These are phyloP conservation scores for Spheniscus mendiculus DNA, from an alignment of 2,113 vertebrate species.

Conservation along the genomic window DNA sequence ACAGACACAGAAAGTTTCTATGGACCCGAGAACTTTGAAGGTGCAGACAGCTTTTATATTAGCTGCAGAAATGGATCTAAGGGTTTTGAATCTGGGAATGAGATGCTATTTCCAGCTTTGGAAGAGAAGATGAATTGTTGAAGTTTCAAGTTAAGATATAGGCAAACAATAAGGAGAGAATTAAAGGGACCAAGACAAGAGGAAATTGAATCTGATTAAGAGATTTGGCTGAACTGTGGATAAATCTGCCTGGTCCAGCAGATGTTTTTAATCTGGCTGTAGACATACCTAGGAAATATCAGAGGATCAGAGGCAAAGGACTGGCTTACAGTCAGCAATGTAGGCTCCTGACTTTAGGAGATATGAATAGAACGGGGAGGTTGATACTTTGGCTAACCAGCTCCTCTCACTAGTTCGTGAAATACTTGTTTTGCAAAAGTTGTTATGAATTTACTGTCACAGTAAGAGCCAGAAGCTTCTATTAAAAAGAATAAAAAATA, in stretches of 20 bases:
- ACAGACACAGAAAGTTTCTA: neutral
- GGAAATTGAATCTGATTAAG: constrained; percentile 21
- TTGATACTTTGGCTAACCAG: neutral
- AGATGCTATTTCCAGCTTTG: constrained; percentile 1
- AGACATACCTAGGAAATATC: neutral
- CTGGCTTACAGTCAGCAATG: neutral
- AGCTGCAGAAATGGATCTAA: neutral
- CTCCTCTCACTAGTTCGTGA: neutral
- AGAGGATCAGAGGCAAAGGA: neutral
- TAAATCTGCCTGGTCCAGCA: constrained; percentile 14
- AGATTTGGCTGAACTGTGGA: neutral
- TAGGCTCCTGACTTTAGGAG: neutral
- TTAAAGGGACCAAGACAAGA: neutral
- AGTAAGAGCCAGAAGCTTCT: neutral
- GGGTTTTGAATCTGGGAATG: neutral
- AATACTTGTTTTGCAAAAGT: neutral
- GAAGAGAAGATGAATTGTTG: neutral
- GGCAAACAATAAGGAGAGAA: neutral
- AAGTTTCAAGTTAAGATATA: neutral
- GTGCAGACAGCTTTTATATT: neutral
- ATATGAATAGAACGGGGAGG: neutral
- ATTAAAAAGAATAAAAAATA: neutral
- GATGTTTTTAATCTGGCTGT: constrained; percentile 35
- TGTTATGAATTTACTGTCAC: neutral
- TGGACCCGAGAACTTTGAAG: neutral